Percentiles rank a stretch among this genome's conserved stretches.
Conservation (phyloP, 2,113 vertebrate genomes). For the Callocephalon fimbriatum region DNA sequence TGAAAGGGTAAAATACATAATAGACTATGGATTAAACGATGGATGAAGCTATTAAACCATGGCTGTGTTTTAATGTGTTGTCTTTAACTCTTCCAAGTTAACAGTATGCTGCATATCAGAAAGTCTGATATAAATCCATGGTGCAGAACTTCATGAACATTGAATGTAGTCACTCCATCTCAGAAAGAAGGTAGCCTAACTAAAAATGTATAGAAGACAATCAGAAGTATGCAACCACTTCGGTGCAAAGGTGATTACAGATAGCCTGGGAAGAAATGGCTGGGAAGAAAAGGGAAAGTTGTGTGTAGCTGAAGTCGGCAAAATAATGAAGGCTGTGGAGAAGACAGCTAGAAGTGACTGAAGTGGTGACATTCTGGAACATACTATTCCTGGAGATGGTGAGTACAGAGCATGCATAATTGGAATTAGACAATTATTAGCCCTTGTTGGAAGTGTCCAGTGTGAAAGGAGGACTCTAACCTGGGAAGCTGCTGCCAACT, state of each 20-base stretch:
- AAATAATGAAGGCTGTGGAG: not conserved
- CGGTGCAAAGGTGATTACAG: not conserved
- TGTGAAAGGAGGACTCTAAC: not conserved
- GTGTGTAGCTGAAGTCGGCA: not conserved
- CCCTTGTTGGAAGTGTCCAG: fast-evolving
- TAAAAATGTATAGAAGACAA: not conserved
- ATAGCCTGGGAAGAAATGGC: not conserved
- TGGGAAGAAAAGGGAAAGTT: not conserved
- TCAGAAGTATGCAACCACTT: not conserved
- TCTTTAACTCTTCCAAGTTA: conserved; percentile 7
- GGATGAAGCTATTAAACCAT: conserved; percentile 28
- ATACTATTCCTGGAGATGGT: not conserved
- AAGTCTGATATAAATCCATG: not conserved
- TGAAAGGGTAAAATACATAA: conserved; percentile 28
- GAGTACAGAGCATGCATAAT: not conserved
- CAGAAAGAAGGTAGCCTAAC: not conserved
- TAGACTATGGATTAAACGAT: conserved; percentile 6
- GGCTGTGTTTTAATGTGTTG: not conserved
- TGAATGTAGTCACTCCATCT: not conserved
- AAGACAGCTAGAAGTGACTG: not conserved
- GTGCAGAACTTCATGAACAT: not conserved
- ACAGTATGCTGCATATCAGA: not conserved
- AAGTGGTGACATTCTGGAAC: not conserved
- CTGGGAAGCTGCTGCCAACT: not conserved
- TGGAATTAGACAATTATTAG: not conserved